Base-by-base conservation (phyloP, 1,140 invertebrate genomes). In the Galendromus occidentalis region DNA sequence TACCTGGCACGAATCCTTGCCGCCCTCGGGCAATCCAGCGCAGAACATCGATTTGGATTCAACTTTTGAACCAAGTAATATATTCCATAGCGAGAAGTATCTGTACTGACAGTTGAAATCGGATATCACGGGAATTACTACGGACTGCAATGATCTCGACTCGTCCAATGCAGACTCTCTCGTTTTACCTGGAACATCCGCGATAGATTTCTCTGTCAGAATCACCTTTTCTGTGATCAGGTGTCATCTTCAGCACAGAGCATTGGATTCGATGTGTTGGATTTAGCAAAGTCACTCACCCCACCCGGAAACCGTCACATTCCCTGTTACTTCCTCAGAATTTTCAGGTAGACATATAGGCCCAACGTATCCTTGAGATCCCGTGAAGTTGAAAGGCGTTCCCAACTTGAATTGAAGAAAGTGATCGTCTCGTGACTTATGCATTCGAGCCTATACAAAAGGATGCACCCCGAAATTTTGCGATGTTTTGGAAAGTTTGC, bases 41-140 rank as follows among this genome's bases (percentile, higher is more conserved):
- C 51, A 59, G 33, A 59, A 59, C 51, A 59, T 59, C 25, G 51
- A 59, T 2, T 17, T 29, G 1, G 51, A 59, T 29, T 59, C 51
- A 17, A 59, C 22, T 25, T 59, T 59, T 2, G 51, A 59, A 14
- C 51, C 51, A 22, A 59, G 51, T 5, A 59, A 20, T 14, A 59
- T 25, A 9, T 59, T 59, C 51, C 51, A 59, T 14, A 59, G 33
- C 25, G 51, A 59, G 51, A 59, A 59, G 33, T 59, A 59, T 29
- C 51, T 25, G 9, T 59, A 59, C 20, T 59, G 51, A 59, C 51
- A 59, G 51, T 59, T 59, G 17, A 59, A 33, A 33, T 59, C 51
- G 14, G 25, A 20, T 14, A 59, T 22, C 1, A 59, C 51, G 1
- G 51, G 51, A 14, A 59, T 22, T 59, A 29, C 25, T 5, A 59